Percentiles rank a stretch among this genome's conserved stretches.
Evolutionary conservation across 2,797 vertebrate genomes (phyloP).

Genomic region (Ammospiza maritima): DNA sequence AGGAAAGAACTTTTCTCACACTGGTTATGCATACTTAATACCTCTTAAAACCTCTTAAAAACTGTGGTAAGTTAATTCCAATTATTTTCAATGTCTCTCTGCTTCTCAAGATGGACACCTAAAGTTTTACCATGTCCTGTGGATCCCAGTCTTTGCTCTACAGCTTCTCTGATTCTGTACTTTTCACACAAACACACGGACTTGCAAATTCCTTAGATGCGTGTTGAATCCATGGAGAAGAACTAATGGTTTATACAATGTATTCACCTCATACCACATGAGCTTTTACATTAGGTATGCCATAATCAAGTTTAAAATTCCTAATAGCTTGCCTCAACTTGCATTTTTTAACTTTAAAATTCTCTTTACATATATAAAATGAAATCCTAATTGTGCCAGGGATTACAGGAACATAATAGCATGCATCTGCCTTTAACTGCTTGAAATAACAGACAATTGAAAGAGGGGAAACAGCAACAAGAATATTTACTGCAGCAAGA

Average conservation of each 20-base stretch:
- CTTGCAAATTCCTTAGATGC: not conserved
- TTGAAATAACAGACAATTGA: not conserved
- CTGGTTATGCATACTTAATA: not conserved
- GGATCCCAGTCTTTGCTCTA: not conserved
- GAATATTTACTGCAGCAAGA: not conserved
- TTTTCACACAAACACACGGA: not conserved
- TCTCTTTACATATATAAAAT: not conserved
- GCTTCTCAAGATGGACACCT: not conserved
- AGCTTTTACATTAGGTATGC: not conserved
- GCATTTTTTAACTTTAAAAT: not conserved
- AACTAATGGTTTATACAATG: not conserved
- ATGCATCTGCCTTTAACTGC: not conserved
- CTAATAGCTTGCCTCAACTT: not conserved
- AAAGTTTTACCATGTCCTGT: not conserved
- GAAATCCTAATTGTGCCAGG: not conserved
- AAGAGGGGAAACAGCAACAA: not conserved
- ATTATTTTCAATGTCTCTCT: not conserved
- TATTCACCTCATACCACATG: not conserved
- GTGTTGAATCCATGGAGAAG: not conserved
- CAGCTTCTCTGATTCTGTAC: not conserved
- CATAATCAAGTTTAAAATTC: not conserved
- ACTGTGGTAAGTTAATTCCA: not conserved
- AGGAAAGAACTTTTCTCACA: not conserved
- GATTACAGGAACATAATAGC: not conserved
- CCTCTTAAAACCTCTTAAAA: not conserved